phyloP scores from a whole-genome alignment of 2,888 invertebrate genomes.

The Epistrophe eligans region DNA sequence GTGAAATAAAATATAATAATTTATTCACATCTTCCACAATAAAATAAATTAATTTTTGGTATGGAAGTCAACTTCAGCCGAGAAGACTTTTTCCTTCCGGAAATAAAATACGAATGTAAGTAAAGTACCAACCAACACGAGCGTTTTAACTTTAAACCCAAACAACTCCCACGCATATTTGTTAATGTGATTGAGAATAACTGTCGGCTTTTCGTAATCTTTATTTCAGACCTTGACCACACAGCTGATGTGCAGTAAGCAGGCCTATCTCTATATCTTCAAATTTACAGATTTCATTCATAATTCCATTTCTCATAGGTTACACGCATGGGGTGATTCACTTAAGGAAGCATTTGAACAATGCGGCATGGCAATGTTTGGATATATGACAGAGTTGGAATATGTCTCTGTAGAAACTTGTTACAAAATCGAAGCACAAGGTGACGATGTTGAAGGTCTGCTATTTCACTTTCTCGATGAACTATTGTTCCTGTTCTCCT shows the following conservation, averaged over 20 bases:
- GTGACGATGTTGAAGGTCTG: slow-evolving; percentile 94
- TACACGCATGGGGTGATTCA: slow-evolving; percentile 96
- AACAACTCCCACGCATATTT: slow-evolving; percentile 21
- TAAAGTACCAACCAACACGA: slow-evolving; percentile 64
- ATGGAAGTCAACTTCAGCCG: slow-evolving; percentile 85
- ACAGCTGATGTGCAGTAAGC: slow-evolving; percentile 99
- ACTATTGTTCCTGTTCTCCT: slow-evolving; percentile 95
- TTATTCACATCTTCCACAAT: neutral
- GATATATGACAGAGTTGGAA: slow-evolving; percentile 97
- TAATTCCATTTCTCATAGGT: slow-evolving; percentile 84
- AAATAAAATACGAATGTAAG: slow-evolving; percentile 93
- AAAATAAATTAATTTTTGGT: neutral
- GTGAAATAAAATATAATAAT: slow-evolving; percentile 2
- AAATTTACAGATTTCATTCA: slow-evolving; percentile 40
- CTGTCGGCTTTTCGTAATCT: slow-evolving; percentile 49
- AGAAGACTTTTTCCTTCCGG: slow-evolving; percentile 87
- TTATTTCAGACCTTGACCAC: slow-evolving; percentile 93
- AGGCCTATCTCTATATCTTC: slow-evolving; percentile 29
- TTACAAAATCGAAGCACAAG: slow-evolving; percentile 93
- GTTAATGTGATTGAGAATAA: neutral
- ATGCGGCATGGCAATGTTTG: slow-evolving; percentile 98
- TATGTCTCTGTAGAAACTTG: slow-evolving; percentile 92
- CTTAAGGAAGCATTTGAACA: slow-evolving; percentile 97
- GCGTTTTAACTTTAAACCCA: neutral
- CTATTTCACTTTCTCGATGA: slow-evolving; percentile 98